Base-by-base conservation (phyloP, 1,140 invertebrate species). In the Brachystomella parvula region DNA sequence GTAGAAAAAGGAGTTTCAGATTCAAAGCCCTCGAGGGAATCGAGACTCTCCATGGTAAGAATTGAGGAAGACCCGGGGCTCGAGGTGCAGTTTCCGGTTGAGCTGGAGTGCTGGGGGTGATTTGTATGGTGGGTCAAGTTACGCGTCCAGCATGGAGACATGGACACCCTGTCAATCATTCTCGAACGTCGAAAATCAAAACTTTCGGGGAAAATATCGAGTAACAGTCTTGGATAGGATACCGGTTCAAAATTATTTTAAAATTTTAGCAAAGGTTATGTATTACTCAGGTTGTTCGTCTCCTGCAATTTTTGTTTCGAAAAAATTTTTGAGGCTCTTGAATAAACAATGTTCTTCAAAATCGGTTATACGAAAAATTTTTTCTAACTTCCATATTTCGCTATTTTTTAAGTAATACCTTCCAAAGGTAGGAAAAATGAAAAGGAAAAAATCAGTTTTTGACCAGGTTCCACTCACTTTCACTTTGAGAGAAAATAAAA, bases 1-100 rank as follows among this genome's bases (percentile, higher is more conserved):
- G 49, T 53, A 81, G 93, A 94, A 66, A 90, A 90, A 47, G 88
- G 89, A 75, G 93, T 90, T 66, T 65, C 66, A 6, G 67, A 70
- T 15, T 72, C 71, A 49, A 70, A 71, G 19, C 68, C 70, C 64
- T 73, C 69, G 2, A 73, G 60, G n/a, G 72, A 71, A 44, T 73
- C 71, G 9, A 73, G 47, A 47, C 64, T 69, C 63, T 73, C 69
- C 67, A 73, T 69, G 12, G 72, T 71, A 2, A 71, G 53, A 12
- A 73, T 66, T 24, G 69, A 70, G 6, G 68, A 70, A 28, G 71
- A 73, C 47, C 66, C 71, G 1, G 68, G 71, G 60, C 71, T 73
- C 21, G 64, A 65, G 56, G 62, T 69, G 12, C 62, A 67, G 32
- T 60, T 53, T 31, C 32, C 39, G 44, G 47, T 66, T 31, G 64